Conservation (phyloP, 1,140 invertebrate genomes). For the Phocides pigmalion region DNA sequence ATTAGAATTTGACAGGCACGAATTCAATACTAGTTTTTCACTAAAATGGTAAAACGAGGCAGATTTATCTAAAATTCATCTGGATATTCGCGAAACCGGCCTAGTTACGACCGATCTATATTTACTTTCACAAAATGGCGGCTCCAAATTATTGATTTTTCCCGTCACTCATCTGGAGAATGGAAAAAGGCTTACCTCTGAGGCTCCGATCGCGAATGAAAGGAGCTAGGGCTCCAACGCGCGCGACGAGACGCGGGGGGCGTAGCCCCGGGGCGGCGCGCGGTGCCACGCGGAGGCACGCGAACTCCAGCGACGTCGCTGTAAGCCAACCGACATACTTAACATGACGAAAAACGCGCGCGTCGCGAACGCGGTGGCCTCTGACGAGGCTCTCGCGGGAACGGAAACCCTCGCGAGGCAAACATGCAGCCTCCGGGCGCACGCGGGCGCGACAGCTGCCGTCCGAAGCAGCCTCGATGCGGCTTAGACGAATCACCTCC, state of each 20-base stretch:
- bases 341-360: slow-evolving; percentile 70
- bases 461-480: slow-evolving; percentile 60
- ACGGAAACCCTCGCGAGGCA: slow-evolving; percentile 69
- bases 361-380: slow-evolving; percentile 57
- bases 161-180: slow-evolving; percentile 59
- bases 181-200: slow-evolving; percentile 69
- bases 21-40: neutral
- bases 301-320: slow-evolving; percentile 72
- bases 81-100: slow-evolving; percentile 6
- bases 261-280: slow-evolving; percentile 67
- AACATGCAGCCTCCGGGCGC: slow-evolving; percentile 73
- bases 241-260: slow-evolving; percentile 75
- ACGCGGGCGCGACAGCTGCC: slow-evolving; percentile 64
- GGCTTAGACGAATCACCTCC: slow-evolving; percentile 51
- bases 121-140: slow-evolving; percentile 78
- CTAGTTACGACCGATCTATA: slow-evolving; percentile 52
- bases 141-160: slow-evolving; percentile 60
- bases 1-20: slow-evolving; percentile 23
- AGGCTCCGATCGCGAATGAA: slow-evolving; percentile 52
- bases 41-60: neutral
- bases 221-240: slow-evolving; percentile 81
- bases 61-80: slow-evolving; percentile 8
- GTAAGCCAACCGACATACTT: slow-evolving; percentile 78
- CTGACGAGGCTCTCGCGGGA: slow-evolving; percentile 53
- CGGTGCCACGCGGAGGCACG: slow-evolving; percentile 70